Evolutionary conservation across 2,113 vertebrate species (phyloP).

Genomic region (Onychostruthus taczanowskii): DNA sequence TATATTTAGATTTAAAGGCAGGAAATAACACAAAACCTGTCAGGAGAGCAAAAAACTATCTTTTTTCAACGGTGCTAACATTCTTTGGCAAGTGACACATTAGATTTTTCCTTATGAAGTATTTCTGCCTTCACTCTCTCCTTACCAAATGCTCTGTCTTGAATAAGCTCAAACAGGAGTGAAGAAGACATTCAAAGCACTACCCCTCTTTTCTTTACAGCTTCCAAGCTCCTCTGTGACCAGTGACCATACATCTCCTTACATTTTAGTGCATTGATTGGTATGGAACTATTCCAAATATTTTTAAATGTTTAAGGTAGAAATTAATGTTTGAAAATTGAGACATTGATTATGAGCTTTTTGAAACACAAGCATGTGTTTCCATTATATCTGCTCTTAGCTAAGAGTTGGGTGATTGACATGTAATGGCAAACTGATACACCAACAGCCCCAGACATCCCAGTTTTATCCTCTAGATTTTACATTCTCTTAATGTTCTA

Average conservation of each 20-base stretch:
- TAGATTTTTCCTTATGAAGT: background rate
- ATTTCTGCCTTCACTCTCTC: background rate
- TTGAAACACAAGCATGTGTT: background rate
- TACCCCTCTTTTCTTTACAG: background rate
- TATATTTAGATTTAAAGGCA: background rate
- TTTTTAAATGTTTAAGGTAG: background rate
- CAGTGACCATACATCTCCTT: background rate
- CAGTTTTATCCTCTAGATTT: background rate
- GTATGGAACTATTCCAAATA: background rate
- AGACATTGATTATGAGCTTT: background rate
- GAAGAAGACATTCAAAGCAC: background rate
- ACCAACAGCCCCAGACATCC: background rate
- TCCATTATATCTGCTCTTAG: background rate
- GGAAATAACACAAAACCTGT: constrained; percentile 28
- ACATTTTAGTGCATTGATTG: background rate
- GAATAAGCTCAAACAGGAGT: background rate
- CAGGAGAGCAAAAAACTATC: background rate
- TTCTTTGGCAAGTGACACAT: background rate
- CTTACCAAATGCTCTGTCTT: background rate
- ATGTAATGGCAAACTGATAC: background rate
- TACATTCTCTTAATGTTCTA: background rate
- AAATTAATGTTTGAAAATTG: constrained; percentile 7
- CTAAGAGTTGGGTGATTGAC: background rate
- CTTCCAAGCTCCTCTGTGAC: background rate
- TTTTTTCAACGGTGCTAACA: background rate